These are phyloP conservation scores for Lepus europaeus DNA, from an alignment of 2,113 vertebrate species.

Conservation along the genomic window DNA sequence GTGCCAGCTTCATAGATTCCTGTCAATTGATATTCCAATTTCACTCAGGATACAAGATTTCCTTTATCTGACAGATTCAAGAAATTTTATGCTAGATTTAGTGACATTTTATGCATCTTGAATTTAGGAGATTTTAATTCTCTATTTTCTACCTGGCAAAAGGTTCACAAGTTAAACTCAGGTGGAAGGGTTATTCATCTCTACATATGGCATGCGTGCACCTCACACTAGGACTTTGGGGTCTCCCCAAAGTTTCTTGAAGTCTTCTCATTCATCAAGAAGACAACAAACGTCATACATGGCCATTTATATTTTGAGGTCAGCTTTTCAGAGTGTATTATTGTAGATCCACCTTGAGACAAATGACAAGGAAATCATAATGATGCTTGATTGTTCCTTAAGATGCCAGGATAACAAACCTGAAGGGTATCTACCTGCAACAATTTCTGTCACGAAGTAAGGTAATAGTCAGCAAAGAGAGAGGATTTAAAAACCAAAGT, in stretches of 20 bases:
- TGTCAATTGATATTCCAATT: slow-evolving; percentile 76
- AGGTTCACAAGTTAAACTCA: slow-evolving; percentile 70
- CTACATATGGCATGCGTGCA: neutral
- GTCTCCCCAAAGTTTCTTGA: slow-evolving; percentile 16
- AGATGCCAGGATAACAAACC: neutral
- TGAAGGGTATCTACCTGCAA: slow-evolving; percentile 24
- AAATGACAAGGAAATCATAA: slow-evolving; percentile 39
- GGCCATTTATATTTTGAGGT: neutral
- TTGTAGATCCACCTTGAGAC: slow-evolving; percentile 14
- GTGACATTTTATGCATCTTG: slow-evolving; percentile 73
- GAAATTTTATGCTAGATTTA: slow-evolving; percentile 76
- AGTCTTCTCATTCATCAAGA: slow-evolving; percentile 44
- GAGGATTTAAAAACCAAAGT: slow-evolving; percentile 35
- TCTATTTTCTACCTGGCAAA: slow-evolving; percentile 61
- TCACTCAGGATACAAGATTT: slow-evolving; percentile 75
- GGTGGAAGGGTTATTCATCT: slow-evolving; percentile 43
- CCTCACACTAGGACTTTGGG: no score
- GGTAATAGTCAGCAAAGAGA: slow-evolving; percentile 1
- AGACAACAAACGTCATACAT: slow-evolving; percentile 7
- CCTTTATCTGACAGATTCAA: slow-evolving; percentile 78
- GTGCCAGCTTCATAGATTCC: slow-evolving; percentile 66
- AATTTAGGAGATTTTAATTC: slow-evolving; percentile 74
- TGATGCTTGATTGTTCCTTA: slow-evolving; percentile 6
- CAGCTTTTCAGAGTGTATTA: slow-evolving; percentile 32
- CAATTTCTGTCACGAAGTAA: slow-evolving; percentile 32